These are phyloP conservation scores for Malurus splendens DNA, from an alignment of 2,797 vertebrate genomes.

Conservation along the genomic window DNA sequence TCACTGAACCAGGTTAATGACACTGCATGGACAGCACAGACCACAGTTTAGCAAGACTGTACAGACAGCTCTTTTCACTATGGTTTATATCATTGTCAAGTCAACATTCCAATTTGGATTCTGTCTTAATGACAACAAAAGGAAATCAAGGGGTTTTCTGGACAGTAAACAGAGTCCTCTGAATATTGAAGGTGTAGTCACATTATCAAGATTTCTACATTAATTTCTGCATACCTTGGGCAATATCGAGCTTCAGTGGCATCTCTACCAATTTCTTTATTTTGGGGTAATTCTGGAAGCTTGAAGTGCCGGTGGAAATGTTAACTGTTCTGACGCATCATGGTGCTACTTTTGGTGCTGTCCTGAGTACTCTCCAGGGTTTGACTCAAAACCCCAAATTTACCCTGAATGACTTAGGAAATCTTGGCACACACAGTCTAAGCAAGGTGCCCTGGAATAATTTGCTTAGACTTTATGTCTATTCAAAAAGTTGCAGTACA, in stretches of 20 bases:
- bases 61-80: background rate
- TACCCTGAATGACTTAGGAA: background rate
- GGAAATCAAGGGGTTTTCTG: accelerated
- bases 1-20: background rate
- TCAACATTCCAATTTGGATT: background rate
- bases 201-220: background rate
- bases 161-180: background rate
- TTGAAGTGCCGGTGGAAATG: background rate
- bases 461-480: background rate
- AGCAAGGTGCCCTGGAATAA: background rate
- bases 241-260: background rate
- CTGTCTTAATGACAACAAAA: background rate
- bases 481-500: background rate
- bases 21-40: background rate
- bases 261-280: background rate
- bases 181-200: background rate
- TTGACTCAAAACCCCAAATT: background rate
- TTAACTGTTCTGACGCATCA: background rate
- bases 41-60: background rate
- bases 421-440: background rate
- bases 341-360: background rate
- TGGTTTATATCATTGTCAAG: background rate
- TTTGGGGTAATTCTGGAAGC: background rate
- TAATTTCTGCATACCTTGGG: background rate
- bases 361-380: background rate